Percentiles rank a stretch among this genome's conserved stretches.
These are phyloP conservation scores for Tipula vernalis DNA, from an alignment of 2,888 invertebrate species.

Conservation along the genomic window DNA sequence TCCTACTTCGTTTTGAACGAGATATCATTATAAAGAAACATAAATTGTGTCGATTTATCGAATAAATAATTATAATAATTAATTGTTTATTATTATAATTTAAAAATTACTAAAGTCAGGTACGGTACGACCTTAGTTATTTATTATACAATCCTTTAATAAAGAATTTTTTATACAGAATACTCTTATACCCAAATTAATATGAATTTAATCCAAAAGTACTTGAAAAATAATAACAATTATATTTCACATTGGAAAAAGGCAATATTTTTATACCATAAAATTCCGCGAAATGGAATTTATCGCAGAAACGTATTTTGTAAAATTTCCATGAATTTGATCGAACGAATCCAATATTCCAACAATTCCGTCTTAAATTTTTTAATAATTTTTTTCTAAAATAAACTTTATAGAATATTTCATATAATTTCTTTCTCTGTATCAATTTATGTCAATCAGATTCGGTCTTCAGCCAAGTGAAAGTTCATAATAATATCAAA, in stretches of 20 bases:
- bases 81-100: too few relatives aligned
- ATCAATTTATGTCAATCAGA: not conserved
- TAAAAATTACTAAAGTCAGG: not conserved
- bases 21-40: too few relatives aligned
- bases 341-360: not conserved
- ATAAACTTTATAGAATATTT: not conserved
- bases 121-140: not conserved
- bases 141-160: not conserved
- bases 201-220: not conserved
- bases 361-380: not conserved
- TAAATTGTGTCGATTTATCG: too few relatives aligned
- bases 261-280: not conserved
- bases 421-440: not conserved
- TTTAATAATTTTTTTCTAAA: not conserved
- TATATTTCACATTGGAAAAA: not conserved
- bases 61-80: too few relatives aligned
- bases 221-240: not conserved
- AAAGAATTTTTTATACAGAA: not conserved
- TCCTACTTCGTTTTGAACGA: too few relatives aligned
- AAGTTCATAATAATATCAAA: not conserved
- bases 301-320: not conserved
- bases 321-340: not conserved
- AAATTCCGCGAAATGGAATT: not conserved
- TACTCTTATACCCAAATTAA: not conserved
- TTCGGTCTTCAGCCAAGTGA: not conserved